A percentile compares a stretch with the other conserved stretches of the same genome.
These are phyloP conservation scores for Prionace glauca DNA, from an alignment of 2,797 vertebrate genomes.

Conservation along the genomic window DNA sequence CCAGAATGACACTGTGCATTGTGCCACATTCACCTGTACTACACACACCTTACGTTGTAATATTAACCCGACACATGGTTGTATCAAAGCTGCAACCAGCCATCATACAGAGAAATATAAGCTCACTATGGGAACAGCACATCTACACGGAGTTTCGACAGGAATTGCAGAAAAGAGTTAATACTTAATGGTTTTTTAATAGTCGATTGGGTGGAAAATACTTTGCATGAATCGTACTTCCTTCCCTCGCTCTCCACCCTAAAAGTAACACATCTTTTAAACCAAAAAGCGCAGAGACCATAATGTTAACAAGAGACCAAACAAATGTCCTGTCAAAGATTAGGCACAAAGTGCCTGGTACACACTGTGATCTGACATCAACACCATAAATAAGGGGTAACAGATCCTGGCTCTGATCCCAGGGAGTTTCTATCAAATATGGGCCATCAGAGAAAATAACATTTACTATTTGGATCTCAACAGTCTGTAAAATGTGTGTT, in stretches of 20 bases:
- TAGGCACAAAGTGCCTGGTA: background rate
- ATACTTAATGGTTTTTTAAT: background rate
- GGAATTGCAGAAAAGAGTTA: background rate
- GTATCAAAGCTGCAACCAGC: background rate
- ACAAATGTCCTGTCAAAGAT: background rate
- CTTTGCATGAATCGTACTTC: background rate
- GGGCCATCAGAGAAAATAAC: background rate
- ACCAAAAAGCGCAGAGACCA: background rate
- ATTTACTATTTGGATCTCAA: background rate
- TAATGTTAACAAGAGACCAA: background rate
- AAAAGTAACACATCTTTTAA: background rate
- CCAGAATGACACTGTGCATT: background rate
- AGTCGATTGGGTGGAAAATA: background rate
- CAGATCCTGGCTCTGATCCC: background rate
- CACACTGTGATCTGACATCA: background rate
- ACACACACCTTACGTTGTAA: background rate
- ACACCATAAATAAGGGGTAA: background rate
- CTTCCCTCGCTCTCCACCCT: background rate
- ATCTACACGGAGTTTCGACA: background rate
- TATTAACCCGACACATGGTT: no score
- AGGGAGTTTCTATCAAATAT: background rate
- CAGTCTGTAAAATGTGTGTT: background rate
- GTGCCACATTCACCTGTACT: background rate
- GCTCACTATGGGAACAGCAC: background rate
- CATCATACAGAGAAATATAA: background rate